Percentiles rank a stretch among this genome's conserved stretches.
Evolutionary conservation across 2,888 invertebrate species (phyloP).

Genomic region (Drosophila subquinaria): DNA sequence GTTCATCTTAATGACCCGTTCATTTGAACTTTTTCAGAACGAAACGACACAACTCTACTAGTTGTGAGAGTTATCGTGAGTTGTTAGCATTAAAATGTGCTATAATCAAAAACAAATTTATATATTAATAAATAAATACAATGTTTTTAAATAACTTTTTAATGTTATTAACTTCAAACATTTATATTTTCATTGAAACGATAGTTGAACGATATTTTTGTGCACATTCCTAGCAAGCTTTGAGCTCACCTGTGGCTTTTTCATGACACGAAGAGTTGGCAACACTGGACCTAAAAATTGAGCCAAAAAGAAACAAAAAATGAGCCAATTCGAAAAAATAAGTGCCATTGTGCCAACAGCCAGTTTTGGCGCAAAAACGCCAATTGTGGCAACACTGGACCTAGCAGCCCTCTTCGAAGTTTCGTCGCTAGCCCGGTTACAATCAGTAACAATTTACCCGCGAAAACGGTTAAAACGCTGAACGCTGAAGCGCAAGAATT

Average conservation of each 20-base stretch:
- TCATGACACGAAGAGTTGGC: too few species aligned
- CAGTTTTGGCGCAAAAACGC: too few species aligned
- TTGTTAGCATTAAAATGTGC: not conserved
- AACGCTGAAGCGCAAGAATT: constrained; percentile 58
- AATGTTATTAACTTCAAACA: not conserved
- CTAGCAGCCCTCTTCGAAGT: constrained; percentile 55
- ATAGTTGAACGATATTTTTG: not conserved
- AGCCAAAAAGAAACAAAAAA: too few species aligned
- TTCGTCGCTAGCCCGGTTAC: constrained; percentile 48
- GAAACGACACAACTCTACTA: too few species aligned
- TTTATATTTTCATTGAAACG: not conserved
- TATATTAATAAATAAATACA: not conserved
- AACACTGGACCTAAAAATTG: too few species aligned
- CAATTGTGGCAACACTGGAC: too few species aligned
- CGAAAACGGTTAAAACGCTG: constrained; percentile 77
- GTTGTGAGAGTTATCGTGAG: not conserved
- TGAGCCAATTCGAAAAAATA: too few species aligned
- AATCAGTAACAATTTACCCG: constrained; percentile 72
- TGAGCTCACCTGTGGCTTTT: constrained; percentile 63
- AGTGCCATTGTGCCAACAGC: too few species aligned
- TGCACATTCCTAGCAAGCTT: constrained; percentile 50
- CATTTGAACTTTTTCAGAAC: too few species aligned
- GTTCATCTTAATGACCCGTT: too few species aligned
- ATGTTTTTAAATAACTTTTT: not conserved
- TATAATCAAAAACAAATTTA: not conserved